These are phyloP conservation scores for Pogona vitticeps DNA, from an alignment of 2,113 vertebrate species.

Conservation along the genomic window DNA sequence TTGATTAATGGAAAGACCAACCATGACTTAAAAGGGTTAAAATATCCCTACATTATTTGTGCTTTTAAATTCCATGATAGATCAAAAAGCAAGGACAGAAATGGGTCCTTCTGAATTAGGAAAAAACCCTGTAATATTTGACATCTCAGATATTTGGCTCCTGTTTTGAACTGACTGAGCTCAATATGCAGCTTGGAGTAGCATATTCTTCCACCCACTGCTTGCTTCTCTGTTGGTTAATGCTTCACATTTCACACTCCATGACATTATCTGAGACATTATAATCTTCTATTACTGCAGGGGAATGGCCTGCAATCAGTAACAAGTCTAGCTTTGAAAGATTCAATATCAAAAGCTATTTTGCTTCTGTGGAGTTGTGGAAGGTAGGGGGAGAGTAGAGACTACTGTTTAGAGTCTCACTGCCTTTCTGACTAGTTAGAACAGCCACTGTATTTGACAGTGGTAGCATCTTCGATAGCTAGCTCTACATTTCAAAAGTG, in stretches of 20 bases:
- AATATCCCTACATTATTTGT: background rate
- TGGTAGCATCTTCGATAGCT: background rate
- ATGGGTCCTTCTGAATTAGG: no score
- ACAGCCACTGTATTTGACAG: background rate
- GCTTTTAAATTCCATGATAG: background rate
- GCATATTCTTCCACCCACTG: background rate
- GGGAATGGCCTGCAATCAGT: constrained; percentile 48
- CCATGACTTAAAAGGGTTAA: no score
- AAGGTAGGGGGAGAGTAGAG: background rate
- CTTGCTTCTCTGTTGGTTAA: constrained; percentile 34
- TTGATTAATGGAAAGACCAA: no score
- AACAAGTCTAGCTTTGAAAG: constrained; percentile 20
- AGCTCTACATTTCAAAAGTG: no score
- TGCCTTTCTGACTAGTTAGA: background rate
- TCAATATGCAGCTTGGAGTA: constrained; percentile 26
- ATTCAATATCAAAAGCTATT: constrained; percentile 45
- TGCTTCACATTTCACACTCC: constrained; percentile 43
- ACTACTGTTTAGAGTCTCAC: background rate
- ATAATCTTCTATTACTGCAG: constrained; percentile 44
- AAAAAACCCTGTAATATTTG: background rate
- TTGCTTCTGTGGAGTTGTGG: constrained; percentile 18
- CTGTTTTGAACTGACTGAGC: constrained; percentile 49
- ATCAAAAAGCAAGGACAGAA: background rate
- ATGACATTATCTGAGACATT: constrained; percentile 43
- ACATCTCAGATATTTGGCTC: background rate